Conservation (phyloP, 2,888 invertebrate species). For the Lutraria lutraria region DNA sequence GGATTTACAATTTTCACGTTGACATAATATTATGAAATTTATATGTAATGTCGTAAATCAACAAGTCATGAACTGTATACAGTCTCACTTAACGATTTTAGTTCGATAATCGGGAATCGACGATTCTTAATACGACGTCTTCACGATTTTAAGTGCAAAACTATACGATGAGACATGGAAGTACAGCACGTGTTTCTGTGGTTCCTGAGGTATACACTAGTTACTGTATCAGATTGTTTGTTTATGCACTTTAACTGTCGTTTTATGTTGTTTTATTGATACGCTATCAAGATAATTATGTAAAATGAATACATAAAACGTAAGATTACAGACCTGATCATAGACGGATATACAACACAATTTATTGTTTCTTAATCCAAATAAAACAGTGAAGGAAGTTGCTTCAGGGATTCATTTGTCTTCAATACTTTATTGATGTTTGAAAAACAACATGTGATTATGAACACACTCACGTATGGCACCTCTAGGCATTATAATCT, state of each 20-base stretch:
- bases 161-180: no score
- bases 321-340: not conserved
- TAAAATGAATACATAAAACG: not conserved
- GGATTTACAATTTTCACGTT: no score
- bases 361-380: not conserved
- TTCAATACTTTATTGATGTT: not conserved
- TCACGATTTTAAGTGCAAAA: no score
- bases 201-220: not conserved
- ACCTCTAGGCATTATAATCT: no score
- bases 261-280: not conserved
- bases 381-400: not conserved
- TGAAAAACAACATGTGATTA: not conserved
- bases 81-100: no score
- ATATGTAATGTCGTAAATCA: no score
- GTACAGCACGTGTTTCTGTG: no score
- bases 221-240: not conserved
- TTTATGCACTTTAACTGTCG: no score
- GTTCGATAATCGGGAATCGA: no score
- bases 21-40: no score
- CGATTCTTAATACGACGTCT: no score
- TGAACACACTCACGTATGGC: not conserved
- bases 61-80: no score
- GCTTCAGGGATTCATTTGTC: not conserved
- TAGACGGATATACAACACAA: not conserved
- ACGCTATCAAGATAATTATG: not conserved